phyloP scores from a whole-genome alignment of 2,797 vertebrate genomes.

The Australoheros facetus region DNA sequence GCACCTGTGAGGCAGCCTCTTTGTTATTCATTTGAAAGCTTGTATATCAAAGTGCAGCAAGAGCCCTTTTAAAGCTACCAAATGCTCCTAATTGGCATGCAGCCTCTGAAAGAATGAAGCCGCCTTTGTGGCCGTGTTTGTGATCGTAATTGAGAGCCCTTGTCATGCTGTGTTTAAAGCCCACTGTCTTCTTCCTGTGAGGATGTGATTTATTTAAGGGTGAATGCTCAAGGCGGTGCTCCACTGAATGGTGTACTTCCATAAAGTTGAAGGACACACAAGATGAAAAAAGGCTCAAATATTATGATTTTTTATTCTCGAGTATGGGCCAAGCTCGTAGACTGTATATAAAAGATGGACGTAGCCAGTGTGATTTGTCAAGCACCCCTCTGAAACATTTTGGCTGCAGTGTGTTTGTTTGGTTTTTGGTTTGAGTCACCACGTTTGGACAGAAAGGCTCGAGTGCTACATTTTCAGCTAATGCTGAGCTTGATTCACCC shows the following conservation, averaged over 20 bases:
- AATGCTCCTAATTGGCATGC: conserved; percentile 10
- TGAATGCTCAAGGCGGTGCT: background rate
- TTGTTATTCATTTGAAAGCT: conserved; percentile 16
- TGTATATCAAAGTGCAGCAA: conserved; percentile 25
- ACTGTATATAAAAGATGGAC: background rate
- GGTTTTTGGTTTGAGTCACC: no score
- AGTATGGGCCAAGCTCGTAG: background rate
- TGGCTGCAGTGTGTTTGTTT: no score
- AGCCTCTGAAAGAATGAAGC: background rate
- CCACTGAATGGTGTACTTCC: background rate
- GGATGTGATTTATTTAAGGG: background rate
- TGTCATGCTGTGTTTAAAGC: background rate
- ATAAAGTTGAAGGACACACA: background rate
- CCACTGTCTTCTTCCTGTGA: background rate
- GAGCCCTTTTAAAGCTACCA: conserved; percentile 9
- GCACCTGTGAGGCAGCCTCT: conserved; percentile 20
- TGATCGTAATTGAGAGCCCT: conserved; percentile 12
- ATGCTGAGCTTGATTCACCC: background rate
- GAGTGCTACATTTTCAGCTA: background rate
- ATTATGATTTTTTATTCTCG: background rate
- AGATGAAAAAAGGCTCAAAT: background rate
- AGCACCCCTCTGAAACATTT: no score
- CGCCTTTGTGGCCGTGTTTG: conserved; percentile 7
- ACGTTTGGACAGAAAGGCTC: no score
- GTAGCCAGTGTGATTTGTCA: no score